Evolutionary conservation across 2,113 vertebrate genomes (phyloP).

Genomic region (Pseudopipra pipra): DNA sequence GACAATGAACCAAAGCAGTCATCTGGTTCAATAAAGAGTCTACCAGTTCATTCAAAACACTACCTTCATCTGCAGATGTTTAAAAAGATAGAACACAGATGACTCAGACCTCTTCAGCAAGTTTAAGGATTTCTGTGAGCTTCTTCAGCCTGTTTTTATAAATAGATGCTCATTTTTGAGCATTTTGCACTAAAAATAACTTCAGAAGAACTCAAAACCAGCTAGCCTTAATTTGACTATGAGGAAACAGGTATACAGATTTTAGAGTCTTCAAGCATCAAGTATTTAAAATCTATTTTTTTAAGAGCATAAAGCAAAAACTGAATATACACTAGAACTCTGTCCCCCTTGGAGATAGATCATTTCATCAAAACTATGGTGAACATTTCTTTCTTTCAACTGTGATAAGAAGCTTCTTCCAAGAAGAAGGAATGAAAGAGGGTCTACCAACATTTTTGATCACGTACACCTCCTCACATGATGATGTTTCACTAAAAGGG

Average conservation of each 20-base stretch:
- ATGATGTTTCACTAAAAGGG: neutral
- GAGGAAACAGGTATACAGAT: neutral
- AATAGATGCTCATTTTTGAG: neutral
- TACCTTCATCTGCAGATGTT: neutral
- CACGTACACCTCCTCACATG: neutral
- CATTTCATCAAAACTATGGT: neutral
- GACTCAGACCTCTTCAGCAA: neutral
- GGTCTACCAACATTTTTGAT: neutral
- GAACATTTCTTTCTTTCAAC: neutral
- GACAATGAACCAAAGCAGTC: neutral
- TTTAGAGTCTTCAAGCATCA: neutral
- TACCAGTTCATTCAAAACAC: neutral
- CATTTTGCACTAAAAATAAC: constrained; percentile 30
- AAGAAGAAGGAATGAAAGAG: neutral
- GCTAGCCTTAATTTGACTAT: neutral
- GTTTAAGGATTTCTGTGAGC: neutral
- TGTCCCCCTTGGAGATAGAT: neutral
- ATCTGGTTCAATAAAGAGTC: neutral
- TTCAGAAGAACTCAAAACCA: constrained; percentile 1
- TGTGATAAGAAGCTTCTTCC: neutral
- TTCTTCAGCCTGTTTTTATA: neutral
- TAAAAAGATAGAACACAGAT: neutral
- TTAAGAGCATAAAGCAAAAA: neutral
- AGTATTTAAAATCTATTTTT: neutral
- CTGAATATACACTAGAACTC: neutral